A percentile compares a stretch with the other conserved stretches of the same genome.
Evolutionary conservation across 2,797 vertebrate genomes (phyloP).

Genomic region (Distichodus sexfasciatus): DNA sequence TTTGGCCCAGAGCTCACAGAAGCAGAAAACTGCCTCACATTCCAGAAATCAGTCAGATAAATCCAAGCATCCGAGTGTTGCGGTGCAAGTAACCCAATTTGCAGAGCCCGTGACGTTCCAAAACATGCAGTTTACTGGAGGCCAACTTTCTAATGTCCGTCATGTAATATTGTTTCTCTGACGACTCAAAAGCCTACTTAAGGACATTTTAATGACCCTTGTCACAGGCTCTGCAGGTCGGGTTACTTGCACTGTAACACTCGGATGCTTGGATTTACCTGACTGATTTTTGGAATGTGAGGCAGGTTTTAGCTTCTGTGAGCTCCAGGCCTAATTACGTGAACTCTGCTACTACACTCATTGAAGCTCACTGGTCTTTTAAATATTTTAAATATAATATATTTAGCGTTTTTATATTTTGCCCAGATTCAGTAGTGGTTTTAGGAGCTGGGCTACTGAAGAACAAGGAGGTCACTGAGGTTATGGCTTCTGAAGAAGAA

Average conservation of each 20-base stretch:
- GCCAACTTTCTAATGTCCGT: not conserved
- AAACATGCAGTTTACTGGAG: not conserved
- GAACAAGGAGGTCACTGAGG: constrained; percentile 20
- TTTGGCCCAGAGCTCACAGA: not conserved
- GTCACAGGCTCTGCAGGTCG: not conserved
- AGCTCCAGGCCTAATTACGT: not conserved
- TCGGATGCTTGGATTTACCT: constrained; percentile 47
- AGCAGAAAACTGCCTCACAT: not conserved
- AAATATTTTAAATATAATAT: not conserved
- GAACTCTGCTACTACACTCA: not conserved
- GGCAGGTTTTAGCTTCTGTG: not conserved
- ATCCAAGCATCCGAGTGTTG: not conserved
- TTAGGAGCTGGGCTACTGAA: constrained; percentile 13
- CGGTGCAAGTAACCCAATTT: not conserved
- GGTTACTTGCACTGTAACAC: not conserved
- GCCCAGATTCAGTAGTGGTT: constrained; percentile 52
- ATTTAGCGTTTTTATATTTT: not conserved
- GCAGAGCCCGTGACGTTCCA: not conserved
- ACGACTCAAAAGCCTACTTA: too few relatives aligned
- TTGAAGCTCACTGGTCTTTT: not conserved
- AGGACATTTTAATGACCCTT: too few relatives aligned
- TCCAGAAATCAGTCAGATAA: constrained; percentile 58
- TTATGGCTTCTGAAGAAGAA: not conserved
- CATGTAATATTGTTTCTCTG: not conserved
- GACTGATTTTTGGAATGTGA: constrained; percentile 47